Evolutionary conservation across 2,888 invertebrate species (phyloP), one percentile per base, ranked within the genome.

Genomic region (Sesia bembeciformis): DNA sequence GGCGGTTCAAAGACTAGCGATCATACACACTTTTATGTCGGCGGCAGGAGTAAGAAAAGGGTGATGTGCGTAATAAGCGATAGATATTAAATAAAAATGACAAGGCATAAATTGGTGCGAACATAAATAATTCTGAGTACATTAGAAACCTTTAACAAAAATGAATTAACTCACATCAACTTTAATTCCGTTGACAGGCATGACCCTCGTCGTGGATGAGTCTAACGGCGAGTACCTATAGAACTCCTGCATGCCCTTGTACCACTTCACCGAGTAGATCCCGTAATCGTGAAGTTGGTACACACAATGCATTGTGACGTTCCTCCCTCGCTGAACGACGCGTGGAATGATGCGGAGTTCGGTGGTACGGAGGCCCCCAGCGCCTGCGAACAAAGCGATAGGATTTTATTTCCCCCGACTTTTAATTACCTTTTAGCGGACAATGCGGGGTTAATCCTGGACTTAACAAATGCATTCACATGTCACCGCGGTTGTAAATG

Each of bases 201-300:
- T 93, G 62, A 93, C 92, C 84, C 94, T 95, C 39, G 92, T 94
- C 42, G 91, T 90, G 4, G 95, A 94, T 53, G 84, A 84, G 70
- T 95, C 95, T 60, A 92, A 90, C 5, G 96, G 96, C 6, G 94
- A 93, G 77, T 92, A 96, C 67, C 96, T 91, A 84, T 96, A 96
- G 87, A 96, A 96, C 88, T 96, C 96, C 70, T 93, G 91, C 64
- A 87, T 91, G 49, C 96, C 96, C 66, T 93, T 92, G 90, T 95
- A 96, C 94, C 96, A 96, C 90, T 96, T 96, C 56, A 96, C 94
- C 0, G 95, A 93, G 81, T 96, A 96, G 56, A 96, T 91, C 4
- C 93, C 93, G 57, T 92, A 93, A 51, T 92, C 92, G 68, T 94
- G 93, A 63, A 95, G 86, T 75, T 95, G 93, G 82, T 96, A 96